Base-by-base conservation (phyloP, 1,140 invertebrate genomes). In the Drosophila equinoxialis region DNA sequence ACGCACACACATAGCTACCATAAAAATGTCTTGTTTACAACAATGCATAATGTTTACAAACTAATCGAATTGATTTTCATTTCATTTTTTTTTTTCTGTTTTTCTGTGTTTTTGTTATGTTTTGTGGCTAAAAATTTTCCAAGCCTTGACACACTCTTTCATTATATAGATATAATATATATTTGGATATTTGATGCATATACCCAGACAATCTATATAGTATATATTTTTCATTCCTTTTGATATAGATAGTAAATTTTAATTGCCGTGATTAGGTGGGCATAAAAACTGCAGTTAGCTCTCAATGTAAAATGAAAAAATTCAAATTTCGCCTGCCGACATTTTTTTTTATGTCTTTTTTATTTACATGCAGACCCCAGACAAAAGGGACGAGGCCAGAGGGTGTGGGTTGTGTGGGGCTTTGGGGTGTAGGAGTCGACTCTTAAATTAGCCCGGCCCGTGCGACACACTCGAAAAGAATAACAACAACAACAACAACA, bases 111-210 rank as follows among this genome's bases (percentile, higher is more conserved):
- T 17, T 20, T 23, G 17, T 51, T 51, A 1, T 23, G 45, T 51
- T 51, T 74, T 79, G 69, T 65, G 71, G 68, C 68, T 77, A 81
- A 68, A 77, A 79, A 82, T 87, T 79, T 89, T 79, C 62, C 80
- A 83, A 87, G 83, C 83, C 83, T 87, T 87, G 83, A 87, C 83
- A 87, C 84, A 51, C 45, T 87, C 83, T 87, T 85, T 81, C 57
- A 57, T 54, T 69, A 55, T 60, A 67, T 59, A 79, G 20, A 30
- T 70, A 65, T 39, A 37, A 39, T 30, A 37, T 35, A 14, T n/a
- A 41, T 58, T 35, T 39, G 37, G 37, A 39, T 39, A 39, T 39
- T 39, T 13, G 37, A 54, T 61, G 64, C 60, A 58, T 51, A 26
- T 39, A 39, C 11, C 11, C 37, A 39, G 37, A 39, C 37, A 39